Conservation (phyloP, 2,113 vertebrate species). For the Pavo muticus region DNA sequence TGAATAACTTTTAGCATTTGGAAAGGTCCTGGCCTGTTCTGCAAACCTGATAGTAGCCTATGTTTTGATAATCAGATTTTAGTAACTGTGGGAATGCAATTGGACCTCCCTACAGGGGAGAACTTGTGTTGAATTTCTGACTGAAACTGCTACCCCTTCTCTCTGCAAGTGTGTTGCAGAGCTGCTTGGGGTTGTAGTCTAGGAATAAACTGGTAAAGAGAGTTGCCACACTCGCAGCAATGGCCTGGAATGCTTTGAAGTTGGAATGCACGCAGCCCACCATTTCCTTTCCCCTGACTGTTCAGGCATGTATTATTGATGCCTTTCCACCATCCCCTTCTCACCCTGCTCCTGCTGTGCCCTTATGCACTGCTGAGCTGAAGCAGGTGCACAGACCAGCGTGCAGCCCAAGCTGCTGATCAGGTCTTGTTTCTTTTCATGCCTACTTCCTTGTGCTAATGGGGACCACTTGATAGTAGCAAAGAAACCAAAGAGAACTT, state of each 20-base stretch:
- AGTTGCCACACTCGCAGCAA: not conserved
- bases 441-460: slow-evolving; percentile 8
- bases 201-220: not conserved
- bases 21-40: not conserved
- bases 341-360: not conserved
- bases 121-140: not conserved
- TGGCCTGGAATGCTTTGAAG: slow-evolving; percentile 17
- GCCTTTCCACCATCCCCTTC: not conserved
- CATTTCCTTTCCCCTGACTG: not conserved
- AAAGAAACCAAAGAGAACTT: not conserved
- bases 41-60: not conserved
- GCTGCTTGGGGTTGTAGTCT: not conserved
- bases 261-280: not conserved
- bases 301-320: slow-evolving; percentile 65
- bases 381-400: slow-evolving; percentile 52
- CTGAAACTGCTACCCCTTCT: not conserved
- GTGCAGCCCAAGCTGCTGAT: not conserved
- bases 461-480: not conserved
- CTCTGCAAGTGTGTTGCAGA: not conserved
- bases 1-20: not conserved
- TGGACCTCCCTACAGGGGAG: not conserved
- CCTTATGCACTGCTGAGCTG: slow-evolving; percentile 50
- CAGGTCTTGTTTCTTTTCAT: slow-evolving; percentile 54
- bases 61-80: not conserved
- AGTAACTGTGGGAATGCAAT: not conserved